Percentiles rank a stretch among this genome's conserved stretches.
These are phyloP conservation scores for Leucozona laternaria DNA, from an alignment of 2,888 invertebrate genomes.

Conservation along the genomic window DNA sequence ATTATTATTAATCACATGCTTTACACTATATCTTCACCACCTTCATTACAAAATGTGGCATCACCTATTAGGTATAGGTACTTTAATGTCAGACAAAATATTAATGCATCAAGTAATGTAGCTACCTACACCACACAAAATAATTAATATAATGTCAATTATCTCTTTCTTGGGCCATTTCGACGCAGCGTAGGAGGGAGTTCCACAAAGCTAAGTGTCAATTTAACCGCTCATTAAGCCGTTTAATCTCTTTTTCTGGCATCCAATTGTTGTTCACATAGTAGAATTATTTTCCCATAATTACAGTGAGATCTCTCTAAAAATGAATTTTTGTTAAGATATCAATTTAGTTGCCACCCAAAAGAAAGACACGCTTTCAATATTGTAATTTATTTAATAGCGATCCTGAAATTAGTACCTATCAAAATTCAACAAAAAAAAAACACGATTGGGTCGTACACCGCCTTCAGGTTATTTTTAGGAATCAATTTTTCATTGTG, in stretches of 20 bases:
- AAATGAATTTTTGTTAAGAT: not conserved
- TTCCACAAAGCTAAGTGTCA: slow-evolving; percentile 2
- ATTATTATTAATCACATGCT: slow-evolving; percentile 23
- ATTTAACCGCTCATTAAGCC: slow-evolving; percentile 31
- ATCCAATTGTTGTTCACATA: slow-evolving; percentile 26
- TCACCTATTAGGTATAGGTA: not conserved
- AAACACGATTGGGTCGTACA: not conserved
- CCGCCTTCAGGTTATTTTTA: too few relatives aligned
- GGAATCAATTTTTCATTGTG: too few relatives aligned
- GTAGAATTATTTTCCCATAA: not conserved
- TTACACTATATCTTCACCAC: not conserved
- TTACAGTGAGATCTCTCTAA: not conserved
- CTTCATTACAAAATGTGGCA: not conserved
- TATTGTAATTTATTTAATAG: too few relatives aligned
- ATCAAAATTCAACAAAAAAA: too few relatives aligned
- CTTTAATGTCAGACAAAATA: slow-evolving; percentile 15
- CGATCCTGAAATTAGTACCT: too few relatives aligned
- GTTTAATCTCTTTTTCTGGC: slow-evolving; percentile 12
- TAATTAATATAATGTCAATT: slow-evolving; percentile 38
- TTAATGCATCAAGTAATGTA: slow-evolving; percentile 11
- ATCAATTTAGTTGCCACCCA: too few relatives aligned
- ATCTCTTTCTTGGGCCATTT: slow-evolving; percentile 15
- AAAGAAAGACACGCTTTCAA: too few relatives aligned
- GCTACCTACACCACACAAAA: not conserved
- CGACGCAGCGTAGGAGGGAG: not conserved